Base-by-base conservation (phyloP, 1,140 invertebrate species). In the Protaetia brevitarsis region DNA sequence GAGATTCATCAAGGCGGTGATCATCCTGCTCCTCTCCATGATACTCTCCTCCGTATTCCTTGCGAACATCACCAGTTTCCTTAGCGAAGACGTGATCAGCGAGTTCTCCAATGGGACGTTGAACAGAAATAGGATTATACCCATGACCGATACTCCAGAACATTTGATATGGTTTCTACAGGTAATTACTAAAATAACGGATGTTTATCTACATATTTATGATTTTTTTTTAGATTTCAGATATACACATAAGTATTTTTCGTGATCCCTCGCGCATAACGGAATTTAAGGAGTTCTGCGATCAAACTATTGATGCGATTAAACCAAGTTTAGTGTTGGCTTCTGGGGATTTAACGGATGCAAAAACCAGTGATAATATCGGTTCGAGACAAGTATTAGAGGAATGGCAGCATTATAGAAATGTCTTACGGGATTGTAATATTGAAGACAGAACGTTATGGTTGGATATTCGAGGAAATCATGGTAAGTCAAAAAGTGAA, bases 401-500 rank as follows among this genome's bases (percentile, higher is more conserved):
- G 73, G 95, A 97, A 82, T 97, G 95, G 95, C 76, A 87, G 66
- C 82, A 86, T 70, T 97, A 97, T 78, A 81, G 86, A 68, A 82
- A 88, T 71, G 82, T 90, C 68, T 80, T 96, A 26, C 82, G 86
- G 34, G 84, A 89, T 67, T 87, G 85, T 66, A 83, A 87, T 69
- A 83, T 93, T 19, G 79, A 79, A 29, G 81, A 88, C 56, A 87
- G 85, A 76, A 93, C 91, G 3, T 80, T 85, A 7, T 97, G 94
- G 94, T 80, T 97, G 45, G 95, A 97, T 81, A 90, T 96, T 65
- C 83, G 94, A 79, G 95, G 95, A 78, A 97, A 97, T 85, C 95
- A 97, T 88, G 95, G 94, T 95, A 31, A 58, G 5, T 2, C 28
- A 21, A 34, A 34, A n/a, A n/a, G n/a, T n/a, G n/a, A n/a, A n/a